Conservation (phyloP, 2,113 vertebrate species). For the Epinephelus cyanopodus region DNA sequence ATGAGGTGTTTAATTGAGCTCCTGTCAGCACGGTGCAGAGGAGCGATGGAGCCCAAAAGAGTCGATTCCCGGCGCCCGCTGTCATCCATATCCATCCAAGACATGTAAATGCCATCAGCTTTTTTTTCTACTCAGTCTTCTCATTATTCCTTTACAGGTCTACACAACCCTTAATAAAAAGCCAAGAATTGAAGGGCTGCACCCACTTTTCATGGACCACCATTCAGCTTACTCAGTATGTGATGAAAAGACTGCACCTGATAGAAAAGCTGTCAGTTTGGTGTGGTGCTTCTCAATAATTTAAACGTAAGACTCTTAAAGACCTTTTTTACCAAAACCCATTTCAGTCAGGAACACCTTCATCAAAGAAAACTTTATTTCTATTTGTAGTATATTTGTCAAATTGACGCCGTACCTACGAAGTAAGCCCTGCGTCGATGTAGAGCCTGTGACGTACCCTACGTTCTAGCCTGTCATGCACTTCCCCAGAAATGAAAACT, state of each 20-base stretch:
- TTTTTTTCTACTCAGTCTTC: neutral
- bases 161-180: neutral
- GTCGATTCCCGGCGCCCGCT: neutral
- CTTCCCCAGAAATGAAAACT: no score
- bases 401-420: no score
- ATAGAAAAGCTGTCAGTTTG: neutral
- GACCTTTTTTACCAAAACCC: neutral
- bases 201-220: neutral
- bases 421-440: no score
- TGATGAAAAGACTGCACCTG: neutral
- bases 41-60: conserved; percentile 38
- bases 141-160: conserved; percentile 25
- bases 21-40: conserved; percentile 17
- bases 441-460: no score
- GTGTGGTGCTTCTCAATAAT: neutral
- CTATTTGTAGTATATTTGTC: no score
- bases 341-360: no score
- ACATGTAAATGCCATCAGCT: neutral
- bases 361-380: no score
- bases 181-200: neutral
- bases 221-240: neutral
- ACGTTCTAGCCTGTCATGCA: no score
- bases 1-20: conserved; percentile 60
- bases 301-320: neutral
- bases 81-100: conserved; percentile 25